A percentile compares a stretch with the other conserved stretches of the same genome.
These are phyloP conservation scores for Protophormia terraenovae DNA, from an alignment of 2,888 invertebrate species.

Conservation along the genomic window DNA sequence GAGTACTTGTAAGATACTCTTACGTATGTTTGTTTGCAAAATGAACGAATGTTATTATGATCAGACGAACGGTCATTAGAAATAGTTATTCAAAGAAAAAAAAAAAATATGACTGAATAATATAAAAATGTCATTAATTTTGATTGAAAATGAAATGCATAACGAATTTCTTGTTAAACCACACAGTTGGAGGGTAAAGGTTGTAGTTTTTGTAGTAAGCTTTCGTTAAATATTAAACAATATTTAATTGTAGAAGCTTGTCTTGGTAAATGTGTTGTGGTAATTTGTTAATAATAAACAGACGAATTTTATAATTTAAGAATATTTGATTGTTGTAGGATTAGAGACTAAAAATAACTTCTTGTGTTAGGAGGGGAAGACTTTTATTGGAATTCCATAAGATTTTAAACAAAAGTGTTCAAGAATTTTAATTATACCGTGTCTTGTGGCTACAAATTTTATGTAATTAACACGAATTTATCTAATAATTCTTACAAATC, in stretches of 20 bases:
- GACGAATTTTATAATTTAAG: no score
- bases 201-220: neutral
- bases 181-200: neutral
- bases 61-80: neutral
- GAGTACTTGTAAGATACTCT: neutral
- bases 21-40: neutral
- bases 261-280: neutral
- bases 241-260: neutral
- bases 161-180: neutral
- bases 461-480: neutral
- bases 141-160: slow-evolving; percentile 23
- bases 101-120: neutral
- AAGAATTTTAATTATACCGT: no score
- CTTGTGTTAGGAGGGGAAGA: no score
- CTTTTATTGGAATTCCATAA: no score
- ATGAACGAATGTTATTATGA: neutral
- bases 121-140: slow-evolving; percentile 1
- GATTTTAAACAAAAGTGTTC: no score
- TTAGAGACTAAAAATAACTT: no score
- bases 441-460: no score
- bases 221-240: slow-evolving; percentile 22
- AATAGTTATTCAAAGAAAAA: neutral
- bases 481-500: no score
- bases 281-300: neutral
- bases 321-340: no score